Evolutionary conservation across 2,888 invertebrate species (phyloP), one percentile per base, ranked within the genome.

Genomic region (Tipula lateralis): DNA sequence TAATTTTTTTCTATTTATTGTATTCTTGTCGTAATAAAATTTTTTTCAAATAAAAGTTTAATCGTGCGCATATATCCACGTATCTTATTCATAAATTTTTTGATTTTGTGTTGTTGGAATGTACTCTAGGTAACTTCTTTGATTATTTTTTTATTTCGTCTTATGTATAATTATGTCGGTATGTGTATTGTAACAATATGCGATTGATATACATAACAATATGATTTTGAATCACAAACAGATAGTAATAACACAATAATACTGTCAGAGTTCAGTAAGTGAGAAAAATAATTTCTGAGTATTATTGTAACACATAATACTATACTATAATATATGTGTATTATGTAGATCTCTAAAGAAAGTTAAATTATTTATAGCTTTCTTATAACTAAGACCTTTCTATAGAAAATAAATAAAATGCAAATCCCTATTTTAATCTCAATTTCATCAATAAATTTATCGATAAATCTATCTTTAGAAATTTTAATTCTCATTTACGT

Each of bases 11-110:
- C 50, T 50, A 50, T 66, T 66, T 66, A 66, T 66, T 50, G 19
- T 50, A 50, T 19, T n/a, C 3, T 66, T 24, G 66, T 66, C 24
- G 19, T 24, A 19, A 66, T 66, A 66, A 66, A n/a, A 19, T 66
- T 24, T 66, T n/a, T 19, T 66, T 19, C 7, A 66, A 66, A 66
- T 24, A 66, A 66, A 66, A 24, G 66, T 24, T 66, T 24, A 66
- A 66, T 66, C 66, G 66, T 66, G 66, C 66, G 66, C 66, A 66
- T 66, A 66, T 66, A 66, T 66, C 7, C 66, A 66, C 66, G 66
- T 66, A 66, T 66, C 66, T 66, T 66, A 66, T 66, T 66, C 66
- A 66, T 66, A 66, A 66, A 66, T 66, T 66, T 66, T 4, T 16
- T 50, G 24, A 1, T 66, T 9, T 9, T 24, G n/a, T n/a, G 66